These are phyloP conservation scores for Macquaria ambigua DNA, from an alignment of 2,113 vertebrate species.

Conservation along the genomic window DNA sequence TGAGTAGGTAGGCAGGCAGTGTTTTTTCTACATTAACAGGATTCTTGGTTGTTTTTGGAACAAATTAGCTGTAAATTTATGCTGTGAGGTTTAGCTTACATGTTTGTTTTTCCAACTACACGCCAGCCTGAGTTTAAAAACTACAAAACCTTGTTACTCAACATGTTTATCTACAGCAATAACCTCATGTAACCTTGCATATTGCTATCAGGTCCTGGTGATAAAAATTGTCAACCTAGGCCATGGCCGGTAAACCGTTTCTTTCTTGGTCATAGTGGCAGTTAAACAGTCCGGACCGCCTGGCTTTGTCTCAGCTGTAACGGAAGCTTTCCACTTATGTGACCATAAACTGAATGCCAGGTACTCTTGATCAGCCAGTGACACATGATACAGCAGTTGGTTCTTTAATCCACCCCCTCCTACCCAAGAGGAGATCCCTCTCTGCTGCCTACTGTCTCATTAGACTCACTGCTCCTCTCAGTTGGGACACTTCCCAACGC, in stretches of 20 bases:
- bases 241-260: not conserved
- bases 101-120: not conserved
- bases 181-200: slow-evolving; percentile 6
- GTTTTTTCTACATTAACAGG: not conserved
- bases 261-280: slow-evolving; percentile 35
- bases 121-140: not conserved
- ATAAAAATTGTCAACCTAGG: not conserved
- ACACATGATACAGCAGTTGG: slow-evolving; percentile 68
- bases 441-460: slow-evolving; percentile 37
- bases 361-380: slow-evolving; percentile 55
- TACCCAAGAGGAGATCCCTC: slow-evolving; percentile 46
- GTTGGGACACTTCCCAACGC: slow-evolving; percentile 41
- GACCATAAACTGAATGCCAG: slow-evolving; percentile 59
- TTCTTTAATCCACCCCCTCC: slow-evolving; percentile 19
- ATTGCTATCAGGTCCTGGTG: slow-evolving; percentile 3
- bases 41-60: not conserved
- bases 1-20: not conserved
- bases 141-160: not conserved
- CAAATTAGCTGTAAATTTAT: not conserved
- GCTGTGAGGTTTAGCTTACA: not conserved
- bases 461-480: slow-evolving; percentile 37
- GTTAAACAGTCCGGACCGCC: slow-evolving; percentile 60
- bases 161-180: not conserved
- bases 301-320: slow-evolving; percentile 70
- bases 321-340: slow-evolving; percentile 70